Percentiles rank a stretch among this genome's conserved stretches.
phyloP scores from a whole-genome alignment of 2,113 vertebrate genomes.

The Aegotheles bennettii region DNA sequence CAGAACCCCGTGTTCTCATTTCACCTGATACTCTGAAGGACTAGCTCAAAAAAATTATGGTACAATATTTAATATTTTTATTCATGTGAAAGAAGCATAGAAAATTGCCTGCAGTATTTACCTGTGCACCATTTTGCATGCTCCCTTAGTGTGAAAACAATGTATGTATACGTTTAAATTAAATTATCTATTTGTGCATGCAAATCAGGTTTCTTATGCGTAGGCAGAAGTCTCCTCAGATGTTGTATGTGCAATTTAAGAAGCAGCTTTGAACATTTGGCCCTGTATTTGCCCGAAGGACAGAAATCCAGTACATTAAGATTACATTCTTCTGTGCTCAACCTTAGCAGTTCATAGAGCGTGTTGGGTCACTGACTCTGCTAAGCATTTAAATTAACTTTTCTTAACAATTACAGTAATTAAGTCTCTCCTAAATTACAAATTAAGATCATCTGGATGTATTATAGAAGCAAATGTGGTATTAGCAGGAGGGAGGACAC shows the following conservation, averaged over 20 bases:
- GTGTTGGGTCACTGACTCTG: constrained; percentile 20
- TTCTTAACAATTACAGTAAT: constrained; percentile 48
- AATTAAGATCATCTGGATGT: constrained; percentile 50
- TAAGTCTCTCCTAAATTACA: constrained; percentile 47
- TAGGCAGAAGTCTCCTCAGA: constrained; percentile 28
- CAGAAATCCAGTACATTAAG: constrained; percentile 19
- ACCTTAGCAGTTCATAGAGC: constrained; percentile 9
- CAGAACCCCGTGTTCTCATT: not conserved
- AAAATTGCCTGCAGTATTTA: not conserved
- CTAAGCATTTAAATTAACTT: constrained; percentile 48
- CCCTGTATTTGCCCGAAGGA: constrained; percentile 7
- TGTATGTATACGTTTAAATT: not conserved
- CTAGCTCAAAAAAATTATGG: not conserved
- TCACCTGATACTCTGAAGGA: not conserved
- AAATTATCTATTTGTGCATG: not conserved
- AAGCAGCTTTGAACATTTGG: constrained; percentile 37
- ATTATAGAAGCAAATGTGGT: not conserved
- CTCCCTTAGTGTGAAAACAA: not conserved
- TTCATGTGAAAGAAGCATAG: not conserved
- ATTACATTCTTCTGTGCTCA: constrained; percentile 17
- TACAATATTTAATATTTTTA: not conserved
- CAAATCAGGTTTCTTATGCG: not conserved
- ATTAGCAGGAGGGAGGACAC: not conserved
- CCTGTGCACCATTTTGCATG: not conserved
- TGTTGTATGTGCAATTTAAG: constrained; percentile 18